These are phyloP conservation scores for Pyrgus malvae DNA, from an alignment of 2,888 invertebrate species.

Conservation along the genomic window DNA sequence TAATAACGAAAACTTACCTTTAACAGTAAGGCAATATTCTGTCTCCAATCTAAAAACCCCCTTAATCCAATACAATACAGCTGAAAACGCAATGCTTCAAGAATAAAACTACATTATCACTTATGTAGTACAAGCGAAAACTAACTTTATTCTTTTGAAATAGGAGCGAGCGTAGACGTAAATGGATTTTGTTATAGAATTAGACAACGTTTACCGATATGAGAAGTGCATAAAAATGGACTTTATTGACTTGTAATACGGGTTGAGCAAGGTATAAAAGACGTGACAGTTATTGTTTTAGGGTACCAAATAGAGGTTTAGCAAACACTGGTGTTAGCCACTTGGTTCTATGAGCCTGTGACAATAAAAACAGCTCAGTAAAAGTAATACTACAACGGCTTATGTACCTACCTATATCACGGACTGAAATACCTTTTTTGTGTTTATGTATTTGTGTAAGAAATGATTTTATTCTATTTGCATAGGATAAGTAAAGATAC, in stretches of 20 bases:
- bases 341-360: neutral
- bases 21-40: slow-evolving; percentile 17
- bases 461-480: too few species aligned
- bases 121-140: neutral
- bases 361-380: neutral
- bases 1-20: slow-evolving; percentile 30
- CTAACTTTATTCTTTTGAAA: neutral
- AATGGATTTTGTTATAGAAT: neutral
- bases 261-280: neutral
- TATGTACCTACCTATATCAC: neutral
- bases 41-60: slow-evolving; percentile 4
- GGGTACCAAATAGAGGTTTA: neutral
- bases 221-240: neutral
- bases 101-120: neutral
- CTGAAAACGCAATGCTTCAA: slow-evolving; percentile 6
- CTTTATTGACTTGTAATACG: slow-evolving; percentile 5
- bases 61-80: slow-evolving; percentile 18
- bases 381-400: neutral
- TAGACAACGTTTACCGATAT: neutral
- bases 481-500: too few species aligned
- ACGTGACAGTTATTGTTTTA: neutral
- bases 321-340: slow-evolving; percentile 8
- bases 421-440: too few species aligned
- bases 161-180: neutral
- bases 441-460: too few species aligned